A percentile compares a stretch with the other conserved stretches of the same genome.
These are phyloP conservation scores for Ischnura elegans DNA, from an alignment of 2,888 invertebrate species.

Conservation along the genomic window DNA sequence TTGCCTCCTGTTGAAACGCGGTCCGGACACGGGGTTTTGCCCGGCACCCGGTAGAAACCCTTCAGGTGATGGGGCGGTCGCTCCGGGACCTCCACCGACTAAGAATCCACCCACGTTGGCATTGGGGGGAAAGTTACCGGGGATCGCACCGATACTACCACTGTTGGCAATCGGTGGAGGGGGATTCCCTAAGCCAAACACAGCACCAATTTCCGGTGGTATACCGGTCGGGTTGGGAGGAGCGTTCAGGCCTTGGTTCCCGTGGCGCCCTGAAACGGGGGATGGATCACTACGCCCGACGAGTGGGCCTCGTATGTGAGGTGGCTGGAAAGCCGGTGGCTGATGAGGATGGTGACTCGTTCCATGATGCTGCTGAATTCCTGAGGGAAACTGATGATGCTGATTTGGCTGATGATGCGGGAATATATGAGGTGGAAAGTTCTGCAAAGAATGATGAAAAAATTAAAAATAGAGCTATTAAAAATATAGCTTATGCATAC, in stretches of 20 bases:
- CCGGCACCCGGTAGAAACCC: slow-evolving; percentile 2
- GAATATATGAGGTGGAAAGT: slow-evolving; percentile 48
- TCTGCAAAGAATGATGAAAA: neutral
- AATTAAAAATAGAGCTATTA: neutral
- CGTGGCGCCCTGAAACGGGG: slow-evolving; percentile 10
- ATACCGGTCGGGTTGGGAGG: slow-evolving; percentile 42
- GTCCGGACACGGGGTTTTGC: slow-evolving; percentile 34
- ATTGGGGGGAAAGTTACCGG: slow-evolving; percentile 45
- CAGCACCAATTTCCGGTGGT: slow-evolving; percentile 33
- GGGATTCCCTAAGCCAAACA: neutral
- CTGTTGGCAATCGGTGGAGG: slow-evolving; percentile 23
- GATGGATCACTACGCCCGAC: slow-evolving; percentile 51
- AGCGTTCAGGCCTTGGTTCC: neutral
- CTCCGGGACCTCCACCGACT: slow-evolving; percentile 43
- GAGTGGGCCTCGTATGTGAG: slow-evolving; percentile 47
- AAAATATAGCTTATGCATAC: too few relatives aligned
- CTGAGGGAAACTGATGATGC: slow-evolving; percentile 57
- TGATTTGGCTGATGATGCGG: slow-evolving; percentile 49
- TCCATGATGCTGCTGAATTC: slow-evolving; percentile 50
- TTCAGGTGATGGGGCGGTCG: slow-evolving; percentile 8
- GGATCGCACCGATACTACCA: neutral
- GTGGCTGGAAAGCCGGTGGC: slow-evolving; percentile 53
- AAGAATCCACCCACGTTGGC: slow-evolving; percentile 25
- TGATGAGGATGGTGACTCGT: slow-evolving; percentile 50
- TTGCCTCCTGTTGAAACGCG: slow-evolving; percentile 30